phyloP scores from a whole-genome alignment of 2,888 invertebrate species.

The Coremacera marginata region DNA sequence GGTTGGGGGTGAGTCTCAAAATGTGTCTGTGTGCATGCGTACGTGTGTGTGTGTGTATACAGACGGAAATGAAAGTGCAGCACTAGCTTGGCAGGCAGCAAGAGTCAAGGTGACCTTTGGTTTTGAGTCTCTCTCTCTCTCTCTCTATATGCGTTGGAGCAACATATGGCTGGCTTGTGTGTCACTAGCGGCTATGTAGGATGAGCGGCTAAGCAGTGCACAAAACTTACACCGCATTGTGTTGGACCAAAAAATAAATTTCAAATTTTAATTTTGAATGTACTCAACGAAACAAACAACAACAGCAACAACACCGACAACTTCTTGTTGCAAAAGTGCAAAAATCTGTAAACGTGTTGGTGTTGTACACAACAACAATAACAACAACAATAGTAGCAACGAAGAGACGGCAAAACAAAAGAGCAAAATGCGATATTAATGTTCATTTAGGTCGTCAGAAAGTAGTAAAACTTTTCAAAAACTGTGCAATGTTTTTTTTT shows the following conservation, averaged over 20 bases:
- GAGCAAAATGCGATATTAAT: constrained; percentile 30
- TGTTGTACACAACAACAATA: neutral
- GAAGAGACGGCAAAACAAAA: neutral
- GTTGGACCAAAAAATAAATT: constrained; percentile 24
- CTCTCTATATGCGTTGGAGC: neutral
- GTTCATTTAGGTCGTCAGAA: constrained; percentile 18
- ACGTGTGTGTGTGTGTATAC: neutral
- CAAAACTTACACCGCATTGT: constrained; percentile 22
- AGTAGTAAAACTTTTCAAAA: no score
- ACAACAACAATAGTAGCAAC: neutral
- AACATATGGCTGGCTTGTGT: neutral
- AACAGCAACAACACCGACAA: neutral
- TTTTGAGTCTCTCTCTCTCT: neutral
- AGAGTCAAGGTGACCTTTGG: constrained; percentile 27
- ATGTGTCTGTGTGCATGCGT: neutral
- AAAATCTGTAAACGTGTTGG: constrained; percentile 1
- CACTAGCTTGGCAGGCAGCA: neutral
- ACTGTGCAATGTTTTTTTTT: neutral
- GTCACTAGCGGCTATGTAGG: neutral
- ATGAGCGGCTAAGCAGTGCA: neutral
- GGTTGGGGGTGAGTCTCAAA: neutral
- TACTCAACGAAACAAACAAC: neutral
- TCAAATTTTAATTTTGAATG: constrained; percentile 21
- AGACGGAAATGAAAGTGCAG: constrained; percentile 20
- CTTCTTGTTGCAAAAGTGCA: neutral